phyloP scores from a whole-genome alignment of 2,113 vertebrate genomes.

The Columba janthina region DNA sequence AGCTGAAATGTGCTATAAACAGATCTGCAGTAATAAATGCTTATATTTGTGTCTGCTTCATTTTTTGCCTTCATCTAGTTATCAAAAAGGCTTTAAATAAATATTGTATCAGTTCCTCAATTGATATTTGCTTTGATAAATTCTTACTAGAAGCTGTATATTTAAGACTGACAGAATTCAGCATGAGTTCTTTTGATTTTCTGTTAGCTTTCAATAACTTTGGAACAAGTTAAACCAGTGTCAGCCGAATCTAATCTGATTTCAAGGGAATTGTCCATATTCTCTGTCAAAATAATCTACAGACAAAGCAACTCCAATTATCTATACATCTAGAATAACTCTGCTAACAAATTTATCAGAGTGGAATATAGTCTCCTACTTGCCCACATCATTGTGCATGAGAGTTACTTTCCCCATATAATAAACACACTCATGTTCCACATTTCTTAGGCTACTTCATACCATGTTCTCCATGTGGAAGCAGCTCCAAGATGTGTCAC shows the following conservation, averaged over 20 bases:
- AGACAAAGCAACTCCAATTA: not conserved
- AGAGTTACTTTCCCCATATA: not conserved
- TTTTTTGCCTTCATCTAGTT: not conserved
- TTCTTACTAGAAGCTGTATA: not conserved
- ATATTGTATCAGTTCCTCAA: not conserved
- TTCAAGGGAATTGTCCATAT: not conserved
- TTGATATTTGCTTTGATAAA: not conserved
- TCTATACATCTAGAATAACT: not conserved
- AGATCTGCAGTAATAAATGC: not conserved
- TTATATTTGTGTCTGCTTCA: rapidly evolving
- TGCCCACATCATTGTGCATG: not conserved
- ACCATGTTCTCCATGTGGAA: not conserved
- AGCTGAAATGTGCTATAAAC: not conserved
- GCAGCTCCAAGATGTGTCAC: not conserved
- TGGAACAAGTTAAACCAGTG: not conserved
- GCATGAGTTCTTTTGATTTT: not conserved
- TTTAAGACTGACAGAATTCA: not conserved
- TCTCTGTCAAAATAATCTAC: not conserved
- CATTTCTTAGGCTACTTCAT: not conserved
- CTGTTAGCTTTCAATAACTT: not conserved
- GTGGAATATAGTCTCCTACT: not conserved
- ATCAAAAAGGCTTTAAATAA: not conserved
- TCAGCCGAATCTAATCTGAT: not conserved
- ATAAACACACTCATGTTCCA: not conserved
- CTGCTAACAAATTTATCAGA: not conserved